A percentile compares a stretch with the other conserved stretches of the same genome.
phyloP scores from a whole-genome alignment of 1,140 invertebrate genomes.

The Drosophila nikananu region DNA sequence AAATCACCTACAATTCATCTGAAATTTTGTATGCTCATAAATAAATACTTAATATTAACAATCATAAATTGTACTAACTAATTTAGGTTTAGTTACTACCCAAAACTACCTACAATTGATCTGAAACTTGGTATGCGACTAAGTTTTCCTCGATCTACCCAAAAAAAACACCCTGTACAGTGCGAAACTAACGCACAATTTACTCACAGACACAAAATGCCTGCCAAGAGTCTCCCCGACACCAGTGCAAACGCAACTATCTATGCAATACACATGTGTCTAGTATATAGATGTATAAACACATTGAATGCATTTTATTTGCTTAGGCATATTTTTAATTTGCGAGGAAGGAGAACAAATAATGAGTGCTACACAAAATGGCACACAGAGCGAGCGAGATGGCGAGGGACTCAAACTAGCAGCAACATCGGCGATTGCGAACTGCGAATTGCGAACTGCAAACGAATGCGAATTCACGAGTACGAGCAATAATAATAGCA shows the following conservation, averaged over 20 bases:
- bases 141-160: not conserved
- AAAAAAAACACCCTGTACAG: constrained; percentile 54
- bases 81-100: too few relatives aligned
- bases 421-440: constrained; percentile 18
- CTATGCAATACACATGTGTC: constrained; percentile 6
- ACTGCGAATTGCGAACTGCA: constrained; percentile 41
- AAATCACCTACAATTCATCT: not conserved
- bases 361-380: constrained; percentile 56
- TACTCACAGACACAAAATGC: constrained; percentile 43
- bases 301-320: constrained; percentile 74
- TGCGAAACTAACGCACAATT: constrained; percentile 61
- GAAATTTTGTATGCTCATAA: not conserved
- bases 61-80: not conserved
- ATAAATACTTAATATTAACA: not conserved
- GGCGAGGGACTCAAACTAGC: constrained; percentile 4
- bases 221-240: constrained; percentile 23
- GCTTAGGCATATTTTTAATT: constrained; percentile 82
- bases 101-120: not conserved
- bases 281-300: constrained; percentile 20
- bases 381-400: constrained; percentile 31
- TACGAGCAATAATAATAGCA: constrained; percentile 80
- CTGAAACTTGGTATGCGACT: not conserved
- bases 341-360: constrained; percentile 84
- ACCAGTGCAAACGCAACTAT: constrained; percentile 6
- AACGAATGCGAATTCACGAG: constrained; percentile 49